Evolutionary conservation across 2,888 invertebrate genomes (phyloP), one percentile per base, ranked within the genome.

Genomic region (Thera britannica): DNA sequence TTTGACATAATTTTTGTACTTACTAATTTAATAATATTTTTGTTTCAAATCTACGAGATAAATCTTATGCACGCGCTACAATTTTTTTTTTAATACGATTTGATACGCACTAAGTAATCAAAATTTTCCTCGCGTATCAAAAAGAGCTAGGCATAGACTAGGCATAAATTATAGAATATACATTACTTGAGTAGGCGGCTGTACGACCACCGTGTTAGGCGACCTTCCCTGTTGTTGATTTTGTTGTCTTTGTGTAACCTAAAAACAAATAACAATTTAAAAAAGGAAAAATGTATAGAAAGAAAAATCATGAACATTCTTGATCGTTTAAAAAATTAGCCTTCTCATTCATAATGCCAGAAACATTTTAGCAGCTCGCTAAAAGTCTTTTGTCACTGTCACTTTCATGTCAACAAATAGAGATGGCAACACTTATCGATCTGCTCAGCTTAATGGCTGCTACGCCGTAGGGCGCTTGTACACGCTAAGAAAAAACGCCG

Each of bases 171-270:
- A 44, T 34, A 52, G 3, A 44, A 51, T 9, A 36, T 11, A 49
- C 58, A 6, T 81, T 78, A 92, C 92, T 80, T 87, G 86, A 70
- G 77, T 82, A 5, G 72, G 63, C 8, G 84, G 74, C 67, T 90
- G 92, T 8, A 90, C 83, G 0, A 89, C 84, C 4, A 90, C 87
- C 0, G 88, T 83, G 3, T 79, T 77, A 0, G 73, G 66, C 0
- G 86, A 68, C 0, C 89, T 80, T 4, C 80, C 85, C 67, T 92
- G 79, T 64, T 93, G 93, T 72, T 93, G 94, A 69, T 88, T 94
- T 63, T 94, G 94, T 66, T 94, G 94, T 70, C 94, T 85, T 77
- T 94, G 94, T 1, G 94, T 90, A 3, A 94, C 94, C 94, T 94
- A 67, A 2, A 62, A 66, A 9, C 0, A 38, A 44, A 41, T 7